These are phyloP conservation scores for Diplolepis rosae DNA, from an alignment of 2,888 invertebrate genomes.

Conservation along the genomic window DNA sequence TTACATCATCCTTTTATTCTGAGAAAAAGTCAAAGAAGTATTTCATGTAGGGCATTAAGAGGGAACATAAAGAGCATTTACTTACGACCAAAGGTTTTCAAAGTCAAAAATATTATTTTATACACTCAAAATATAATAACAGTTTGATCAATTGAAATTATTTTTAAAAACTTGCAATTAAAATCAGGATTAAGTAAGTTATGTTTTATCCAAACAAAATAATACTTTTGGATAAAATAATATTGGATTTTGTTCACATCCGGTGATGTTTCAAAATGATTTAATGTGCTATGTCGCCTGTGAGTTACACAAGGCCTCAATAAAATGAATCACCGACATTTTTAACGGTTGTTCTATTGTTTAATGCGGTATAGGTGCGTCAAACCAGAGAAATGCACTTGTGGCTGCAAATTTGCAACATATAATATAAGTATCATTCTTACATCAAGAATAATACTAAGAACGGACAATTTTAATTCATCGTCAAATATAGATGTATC, in stretches of 20 bases:
- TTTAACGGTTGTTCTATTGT: slow-evolving; percentile 21
- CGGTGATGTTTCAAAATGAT: slow-evolving; percentile 27
- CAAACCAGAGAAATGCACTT: not conserved
- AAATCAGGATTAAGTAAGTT: too few relatives aligned
- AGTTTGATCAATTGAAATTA: not conserved
- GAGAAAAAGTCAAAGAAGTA: not conserved
- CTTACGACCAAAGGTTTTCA: too few relatives aligned
- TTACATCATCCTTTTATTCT: not conserved
- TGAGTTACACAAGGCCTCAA: slow-evolving; percentile 28
- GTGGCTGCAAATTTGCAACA: not conserved
- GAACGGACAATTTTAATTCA: too few relatives aligned
- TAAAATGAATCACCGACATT: slow-evolving; percentile 38
- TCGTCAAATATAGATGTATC: too few relatives aligned
- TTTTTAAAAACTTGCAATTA: too few relatives aligned
- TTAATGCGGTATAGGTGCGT: not conserved
- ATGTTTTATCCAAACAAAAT: too few relatives aligned
- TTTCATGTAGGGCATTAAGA: too few relatives aligned
- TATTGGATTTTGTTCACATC: slow-evolving; percentile 10
- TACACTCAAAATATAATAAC: not conserved
- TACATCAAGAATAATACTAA: not conserved
- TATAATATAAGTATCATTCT: not conserved
- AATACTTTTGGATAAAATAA: not conserved
- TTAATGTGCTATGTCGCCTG: slow-evolving; percentile 8
- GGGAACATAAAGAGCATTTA: not conserved
- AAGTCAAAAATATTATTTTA: not conserved